These are phyloP conservation scores for Tyrannus savana DNA, from an alignment of 2,113 vertebrate genomes.

Conservation along the genomic window DNA sequence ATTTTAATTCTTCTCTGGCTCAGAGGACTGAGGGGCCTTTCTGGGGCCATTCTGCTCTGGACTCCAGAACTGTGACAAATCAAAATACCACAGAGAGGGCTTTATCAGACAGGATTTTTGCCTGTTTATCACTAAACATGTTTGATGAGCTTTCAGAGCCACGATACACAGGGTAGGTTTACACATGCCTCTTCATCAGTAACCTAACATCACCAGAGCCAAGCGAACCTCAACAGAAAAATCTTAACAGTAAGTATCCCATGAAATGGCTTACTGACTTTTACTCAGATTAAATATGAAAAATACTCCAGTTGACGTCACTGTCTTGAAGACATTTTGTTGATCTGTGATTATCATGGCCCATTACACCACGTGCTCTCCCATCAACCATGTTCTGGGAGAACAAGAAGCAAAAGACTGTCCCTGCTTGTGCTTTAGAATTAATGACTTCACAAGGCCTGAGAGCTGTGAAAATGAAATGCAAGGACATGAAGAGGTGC, in stretches of 20 bases:
- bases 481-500: not conserved
- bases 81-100: not conserved
- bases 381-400: not conserved
- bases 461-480: not conserved
- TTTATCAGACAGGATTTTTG: not conserved
- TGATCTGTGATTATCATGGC: not conserved
- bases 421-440: not conserved
- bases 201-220: rapidly evolving
- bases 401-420: not conserved
- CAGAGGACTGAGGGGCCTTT: not conserved
- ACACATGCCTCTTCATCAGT: not conserved
- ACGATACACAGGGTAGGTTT: not conserved
- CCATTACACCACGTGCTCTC: not conserved
- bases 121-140: rapidly evolving
- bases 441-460: not conserved
- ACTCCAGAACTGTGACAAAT: not conserved
- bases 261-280: not conserved
- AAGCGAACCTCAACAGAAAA: not conserved
- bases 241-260: not conserved
- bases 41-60: not conserved
- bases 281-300: not conserved
- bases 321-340: not conserved
- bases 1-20: not conserved
- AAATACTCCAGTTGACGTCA: not conserved
- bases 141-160: not conserved